Conservation (phyloP, 2,113 vertebrate species). For the Podarcis cretensis region DNA sequence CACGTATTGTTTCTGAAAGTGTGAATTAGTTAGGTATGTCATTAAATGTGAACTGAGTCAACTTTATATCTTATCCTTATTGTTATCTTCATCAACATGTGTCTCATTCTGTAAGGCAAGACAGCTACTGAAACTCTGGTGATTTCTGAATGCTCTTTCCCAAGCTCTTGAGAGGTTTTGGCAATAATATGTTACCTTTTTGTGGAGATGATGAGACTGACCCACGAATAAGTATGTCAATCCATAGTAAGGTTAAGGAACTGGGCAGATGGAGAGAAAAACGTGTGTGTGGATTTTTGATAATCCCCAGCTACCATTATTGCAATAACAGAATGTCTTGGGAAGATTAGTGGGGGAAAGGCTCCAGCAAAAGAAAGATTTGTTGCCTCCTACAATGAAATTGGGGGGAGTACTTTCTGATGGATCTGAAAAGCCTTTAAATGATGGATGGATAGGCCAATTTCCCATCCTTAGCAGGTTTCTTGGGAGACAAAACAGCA, state of each 20-base stretch:
- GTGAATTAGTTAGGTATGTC: no score
- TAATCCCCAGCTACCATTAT: slow-evolving; percentile 11
- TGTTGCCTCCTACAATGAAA: slow-evolving; percentile 1
- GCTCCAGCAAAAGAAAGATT: background rate
- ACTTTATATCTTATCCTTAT: no score
- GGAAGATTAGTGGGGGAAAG: background rate
- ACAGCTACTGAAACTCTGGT: background rate
- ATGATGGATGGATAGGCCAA: slow-evolving; percentile 22
- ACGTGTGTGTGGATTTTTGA: background rate
- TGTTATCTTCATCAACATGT: no score
- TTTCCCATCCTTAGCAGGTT: background rate
- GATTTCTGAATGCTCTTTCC: background rate
- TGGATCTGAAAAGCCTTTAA: slow-evolving; percentile 26
- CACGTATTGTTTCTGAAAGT: no score
- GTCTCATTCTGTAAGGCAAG: background rate
- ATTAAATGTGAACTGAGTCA: no score
- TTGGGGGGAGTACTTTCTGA: background rate
- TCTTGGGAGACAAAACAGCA: background rate
- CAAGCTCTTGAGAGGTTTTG: background rate
- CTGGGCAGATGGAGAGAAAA: slow-evolving; percentile 2
- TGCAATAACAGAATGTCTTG: slow-evolving; percentile 15
- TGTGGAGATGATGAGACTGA: background rate
- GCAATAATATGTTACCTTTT: background rate
- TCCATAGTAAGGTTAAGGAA: background rate
- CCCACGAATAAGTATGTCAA: background rate